Percentiles rank a stretch among this genome's conserved stretches.
phyloP scores from a whole-genome alignment of 2,888 invertebrate genomes.

The Spatulosminthurus flaviceps region DNA sequence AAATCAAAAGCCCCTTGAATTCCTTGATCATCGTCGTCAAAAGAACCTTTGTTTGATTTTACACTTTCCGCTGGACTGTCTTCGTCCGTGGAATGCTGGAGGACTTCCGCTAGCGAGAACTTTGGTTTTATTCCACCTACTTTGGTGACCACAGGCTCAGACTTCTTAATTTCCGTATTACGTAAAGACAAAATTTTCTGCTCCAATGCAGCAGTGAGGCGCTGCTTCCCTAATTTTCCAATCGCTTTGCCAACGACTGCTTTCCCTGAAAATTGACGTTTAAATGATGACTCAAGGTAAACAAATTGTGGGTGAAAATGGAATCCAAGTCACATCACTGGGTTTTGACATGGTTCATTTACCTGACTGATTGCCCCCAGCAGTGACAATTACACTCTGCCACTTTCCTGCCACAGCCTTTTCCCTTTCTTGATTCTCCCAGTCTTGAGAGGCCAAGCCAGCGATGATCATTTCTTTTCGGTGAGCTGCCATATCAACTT shows the following conservation, averaged over 20 bases:
- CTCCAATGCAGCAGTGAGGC: constrained; percentile 51
- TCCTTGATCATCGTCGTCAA: not conserved
- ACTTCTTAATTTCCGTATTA: constrained; percentile 29
- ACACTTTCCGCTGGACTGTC: not conserved
- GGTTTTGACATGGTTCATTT: not conserved
- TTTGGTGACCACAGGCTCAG: not conserved
- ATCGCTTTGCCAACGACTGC: constrained; percentile 23
- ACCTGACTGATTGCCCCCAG: constrained; percentile 30
- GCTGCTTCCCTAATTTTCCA: constrained; percentile 55
- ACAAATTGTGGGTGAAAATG: not conserved
- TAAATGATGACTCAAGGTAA: too few species aligned
- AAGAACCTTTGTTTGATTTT: not conserved
- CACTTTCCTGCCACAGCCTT: constrained; percentile 59
- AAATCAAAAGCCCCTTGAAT: constrained; percentile 25
- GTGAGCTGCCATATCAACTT: constrained; percentile 67
- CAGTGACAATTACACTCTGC: constrained; percentile 57
- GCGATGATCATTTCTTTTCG: constrained; percentile 65
- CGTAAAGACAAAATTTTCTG: constrained; percentile 52
- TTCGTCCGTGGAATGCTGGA: constrained; percentile 23
- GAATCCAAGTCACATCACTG: not conserved
- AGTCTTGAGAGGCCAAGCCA: constrained; percentile 66
- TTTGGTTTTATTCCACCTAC: constrained; percentile 18
- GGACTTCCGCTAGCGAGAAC: constrained; percentile 35
- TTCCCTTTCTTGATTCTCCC: constrained; percentile 64
- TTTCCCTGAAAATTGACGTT: not conserved